Percentiles rank a stretch among this genome's conserved stretches.
Conservation (phyloP, 2,888 invertebrate species). For the Heliconius sara region DNA sequence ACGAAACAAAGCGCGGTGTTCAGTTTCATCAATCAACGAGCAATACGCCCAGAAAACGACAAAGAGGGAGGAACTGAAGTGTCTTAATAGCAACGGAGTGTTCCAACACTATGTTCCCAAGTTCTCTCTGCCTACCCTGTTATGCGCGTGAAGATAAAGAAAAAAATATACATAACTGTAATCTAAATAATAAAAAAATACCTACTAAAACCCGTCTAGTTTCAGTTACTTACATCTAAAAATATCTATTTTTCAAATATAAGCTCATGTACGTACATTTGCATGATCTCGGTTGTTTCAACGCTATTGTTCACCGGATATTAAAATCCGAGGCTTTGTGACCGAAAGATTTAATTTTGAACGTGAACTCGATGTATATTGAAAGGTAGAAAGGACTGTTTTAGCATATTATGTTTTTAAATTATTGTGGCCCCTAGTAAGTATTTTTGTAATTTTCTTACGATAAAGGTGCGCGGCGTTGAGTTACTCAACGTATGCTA, state of each 20-base stretch:
- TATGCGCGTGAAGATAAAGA: too few species aligned
- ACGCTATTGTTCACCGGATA: constrained; percentile 44
- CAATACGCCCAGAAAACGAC: too few species aligned
- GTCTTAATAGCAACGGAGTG: not conserved
- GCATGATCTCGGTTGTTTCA: constrained; percentile 46
- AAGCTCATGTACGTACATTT: constrained; percentile 36
- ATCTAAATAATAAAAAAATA: not conserved
- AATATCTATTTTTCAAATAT: constrained; percentile 8
- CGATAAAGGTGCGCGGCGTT: too few species aligned
- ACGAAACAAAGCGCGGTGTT: too few species aligned
- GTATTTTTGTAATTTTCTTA: too few species aligned
- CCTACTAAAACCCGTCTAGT: not conserved
- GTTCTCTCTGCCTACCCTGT: not conserved
- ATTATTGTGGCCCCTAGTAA: not conserved
- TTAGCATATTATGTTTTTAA: not conserved
- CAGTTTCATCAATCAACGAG: too few species aligned
- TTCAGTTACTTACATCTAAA: not conserved
- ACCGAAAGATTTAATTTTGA: constrained; percentile 43
- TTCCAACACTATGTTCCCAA: not conserved
- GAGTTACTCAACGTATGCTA: too few species aligned
- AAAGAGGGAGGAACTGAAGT: too few species aligned
- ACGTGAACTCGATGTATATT: constrained; percentile 41
- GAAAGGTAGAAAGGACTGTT: constrained; percentile 15
- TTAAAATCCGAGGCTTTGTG: constrained; percentile 41
- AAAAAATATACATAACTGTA: not conserved